Evolutionary conservation across 1,140 invertebrate genomes (phyloP).

Genomic region (Drosophila truncata): DNA sequence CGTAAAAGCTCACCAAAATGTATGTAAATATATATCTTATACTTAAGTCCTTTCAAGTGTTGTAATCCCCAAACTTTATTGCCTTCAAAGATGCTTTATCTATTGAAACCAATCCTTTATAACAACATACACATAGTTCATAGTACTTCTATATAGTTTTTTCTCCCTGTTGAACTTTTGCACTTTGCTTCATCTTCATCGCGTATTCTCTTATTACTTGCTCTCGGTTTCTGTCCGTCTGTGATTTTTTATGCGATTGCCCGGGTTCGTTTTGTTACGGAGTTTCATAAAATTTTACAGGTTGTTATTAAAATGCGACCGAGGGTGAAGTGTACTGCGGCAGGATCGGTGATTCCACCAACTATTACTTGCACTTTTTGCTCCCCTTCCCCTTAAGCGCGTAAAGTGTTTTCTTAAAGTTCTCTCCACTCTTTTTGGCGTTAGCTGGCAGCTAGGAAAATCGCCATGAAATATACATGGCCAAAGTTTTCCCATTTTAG

Average conservation of each 20-base stretch:
- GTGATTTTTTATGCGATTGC: constrained; percentile 52
- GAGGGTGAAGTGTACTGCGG: constrained; percentile 15
- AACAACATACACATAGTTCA: too few species aligned
- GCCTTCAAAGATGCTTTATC: not conserved
- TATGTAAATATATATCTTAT: not conserved
- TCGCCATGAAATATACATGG: constrained; percentile 46
- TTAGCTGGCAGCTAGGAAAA: constrained; percentile 4
- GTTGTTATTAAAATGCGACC: constrained; percentile 74
- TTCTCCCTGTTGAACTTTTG: constrained; percentile 12
- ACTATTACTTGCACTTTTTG: constrained; percentile 75
- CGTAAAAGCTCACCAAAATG: not conserved
- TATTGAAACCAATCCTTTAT: not conserved
- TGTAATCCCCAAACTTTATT: not conserved
- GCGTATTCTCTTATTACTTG: constrained; percentile 32
- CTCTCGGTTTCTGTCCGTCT: constrained; percentile 19
- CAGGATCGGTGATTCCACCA: constrained; percentile 23
- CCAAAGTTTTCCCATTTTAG: constrained; percentile 61
- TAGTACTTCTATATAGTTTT: not conserved
- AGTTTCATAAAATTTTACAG: constrained; percentile 71
- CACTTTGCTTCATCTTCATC: constrained; percentile 38
- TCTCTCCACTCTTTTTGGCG: constrained; percentile 1
- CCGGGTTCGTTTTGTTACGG: constrained; percentile 28
- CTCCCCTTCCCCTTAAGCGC: not conserved
- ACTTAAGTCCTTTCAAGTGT: not conserved
- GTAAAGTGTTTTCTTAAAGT: constrained; percentile 62